Base-by-base conservation (phyloP, 2,113 vertebrate genomes). In the Chitala chitala region DNA sequence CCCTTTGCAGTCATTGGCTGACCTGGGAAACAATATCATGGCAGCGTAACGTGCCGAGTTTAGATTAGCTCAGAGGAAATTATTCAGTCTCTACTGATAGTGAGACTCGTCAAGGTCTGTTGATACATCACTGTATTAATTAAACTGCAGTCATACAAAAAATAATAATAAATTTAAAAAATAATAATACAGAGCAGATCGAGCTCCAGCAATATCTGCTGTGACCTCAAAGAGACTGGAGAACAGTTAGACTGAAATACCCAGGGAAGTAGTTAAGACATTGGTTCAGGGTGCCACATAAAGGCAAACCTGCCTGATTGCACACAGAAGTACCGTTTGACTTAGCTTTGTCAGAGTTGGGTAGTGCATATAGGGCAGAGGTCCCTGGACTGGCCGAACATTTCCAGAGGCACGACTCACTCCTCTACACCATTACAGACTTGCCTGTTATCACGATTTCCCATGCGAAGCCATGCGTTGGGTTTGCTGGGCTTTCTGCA, bases 1-100 rank as follows among this genome's bases (percentile, higher is more conserved):
- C 22, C 13, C 64, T 68, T 66, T 68, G 38, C 64, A 68, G 17
- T 51, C 26, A 9, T 33, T 53, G n/a, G 68, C 48, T 51, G 29
- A 33, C 13, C 33, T 29, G 46, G 20, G 48, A 51, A 29, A 51
- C 46, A 69, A 69, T 51, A 69, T 33, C 26, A 31, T 33, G 10
- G 29, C 22, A 42, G 40, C 26, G 64, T 5, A 48, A 12, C 22
- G 40, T 12, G 6, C n/a, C 24, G n/a, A 36, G 44, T 69, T 50
- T 69, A 20, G 15, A 20, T 69, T 51, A 53, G 46, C 68, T 69
- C n/a, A 12, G 8, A 33, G 44, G 24, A 69, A 36, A 51, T 53
- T 24, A 51, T 20, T n/a, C 44, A 31, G 65, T 24, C 13, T 6
- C 24, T 26, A n/a, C 13, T 33, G 66, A 50, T 50, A 50, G 42